Conservation (phyloP, 2,797 vertebrate species). For the Galagoides demidoff region DNA sequence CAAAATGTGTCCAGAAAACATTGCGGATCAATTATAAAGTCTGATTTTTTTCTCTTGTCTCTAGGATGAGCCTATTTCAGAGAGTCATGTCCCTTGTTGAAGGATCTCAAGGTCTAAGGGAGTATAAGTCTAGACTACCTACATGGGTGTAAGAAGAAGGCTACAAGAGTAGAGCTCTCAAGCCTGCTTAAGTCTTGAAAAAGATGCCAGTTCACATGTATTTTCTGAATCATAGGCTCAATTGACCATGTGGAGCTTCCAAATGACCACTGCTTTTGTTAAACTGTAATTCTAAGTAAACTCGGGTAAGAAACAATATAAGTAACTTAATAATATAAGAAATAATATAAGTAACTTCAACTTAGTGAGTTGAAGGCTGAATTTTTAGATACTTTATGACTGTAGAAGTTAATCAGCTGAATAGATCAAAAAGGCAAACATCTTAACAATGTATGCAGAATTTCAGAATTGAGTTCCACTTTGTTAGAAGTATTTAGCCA, state of each 20-base stretch:
- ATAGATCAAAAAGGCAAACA: no score
- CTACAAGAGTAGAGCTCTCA: not conserved
- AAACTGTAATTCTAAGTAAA: not conserved
- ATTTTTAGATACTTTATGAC: no score
- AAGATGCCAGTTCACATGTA: not conserved
- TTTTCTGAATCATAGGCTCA: not conserved
- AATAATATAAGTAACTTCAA: not conserved
- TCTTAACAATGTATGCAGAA: no score
- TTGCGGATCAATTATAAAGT: not conserved
- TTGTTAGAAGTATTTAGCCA: no score
- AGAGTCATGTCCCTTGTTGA: not conserved
- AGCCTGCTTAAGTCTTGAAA: not conserved
- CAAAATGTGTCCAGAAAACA: not conserved
- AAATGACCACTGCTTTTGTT: not conserved
- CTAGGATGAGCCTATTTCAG: not conserved
- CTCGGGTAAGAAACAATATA: not conserved
- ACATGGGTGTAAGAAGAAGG: not conserved
- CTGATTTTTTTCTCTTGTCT: not conserved
- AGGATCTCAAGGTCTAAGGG: not conserved
- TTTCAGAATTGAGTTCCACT: no score
- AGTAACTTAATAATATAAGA: not conserved
- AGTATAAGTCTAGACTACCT: not conserved
- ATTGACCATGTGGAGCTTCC: not conserved
- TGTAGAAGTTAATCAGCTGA: no score
- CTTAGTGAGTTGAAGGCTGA: not conserved